Conservation (phyloP, 2,888 invertebrate species). For the Lycocerus yunnanus region DNA sequence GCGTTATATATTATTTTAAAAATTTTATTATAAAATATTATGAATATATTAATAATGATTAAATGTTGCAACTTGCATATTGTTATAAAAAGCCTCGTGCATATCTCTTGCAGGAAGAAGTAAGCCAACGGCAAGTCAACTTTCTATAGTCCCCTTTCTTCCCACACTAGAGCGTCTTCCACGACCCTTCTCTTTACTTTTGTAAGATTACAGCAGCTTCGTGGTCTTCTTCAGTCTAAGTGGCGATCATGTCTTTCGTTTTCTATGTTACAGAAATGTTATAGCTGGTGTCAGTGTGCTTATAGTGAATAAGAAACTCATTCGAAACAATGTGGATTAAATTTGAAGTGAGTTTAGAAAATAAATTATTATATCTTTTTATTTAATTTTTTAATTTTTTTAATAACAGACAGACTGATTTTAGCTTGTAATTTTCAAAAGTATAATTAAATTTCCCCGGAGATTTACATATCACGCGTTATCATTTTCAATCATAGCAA, state of each 20-base stretch:
- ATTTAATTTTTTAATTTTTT: background rate
- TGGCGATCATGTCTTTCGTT: conserved; percentile 28
- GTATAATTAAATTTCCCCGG: background rate
- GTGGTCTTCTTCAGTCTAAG: conserved; percentile 32
- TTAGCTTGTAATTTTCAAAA: background rate
- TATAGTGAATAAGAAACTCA: conserved; percentile 21
- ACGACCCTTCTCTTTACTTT: conserved; percentile 33
- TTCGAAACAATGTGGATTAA: conserved; percentile 31
- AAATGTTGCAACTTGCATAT: background rate
- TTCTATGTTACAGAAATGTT: conserved; percentile 18
- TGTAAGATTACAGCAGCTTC: conserved; percentile 38
- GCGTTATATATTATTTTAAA: background rate
- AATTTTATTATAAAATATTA: background rate
- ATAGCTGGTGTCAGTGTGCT: conserved; percentile 24
- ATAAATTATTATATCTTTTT: background rate
- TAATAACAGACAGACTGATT: background rate
- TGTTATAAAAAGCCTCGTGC: background rate
- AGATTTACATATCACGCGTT: background rate
- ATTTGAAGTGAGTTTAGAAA: conserved; percentile 26
- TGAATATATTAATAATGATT: background rate
- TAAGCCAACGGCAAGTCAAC: conserved; percentile 44
- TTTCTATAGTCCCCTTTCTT: conserved; percentile 51
- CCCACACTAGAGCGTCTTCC: conserved; percentile 37
- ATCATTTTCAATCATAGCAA: background rate
- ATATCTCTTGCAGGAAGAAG: conserved; percentile 12